A percentile compares a stretch with the other conserved stretches of the same genome.
phyloP scores from a whole-genome alignment of 2,113 vertebrate species.

The Gymnogyps californianus region DNA sequence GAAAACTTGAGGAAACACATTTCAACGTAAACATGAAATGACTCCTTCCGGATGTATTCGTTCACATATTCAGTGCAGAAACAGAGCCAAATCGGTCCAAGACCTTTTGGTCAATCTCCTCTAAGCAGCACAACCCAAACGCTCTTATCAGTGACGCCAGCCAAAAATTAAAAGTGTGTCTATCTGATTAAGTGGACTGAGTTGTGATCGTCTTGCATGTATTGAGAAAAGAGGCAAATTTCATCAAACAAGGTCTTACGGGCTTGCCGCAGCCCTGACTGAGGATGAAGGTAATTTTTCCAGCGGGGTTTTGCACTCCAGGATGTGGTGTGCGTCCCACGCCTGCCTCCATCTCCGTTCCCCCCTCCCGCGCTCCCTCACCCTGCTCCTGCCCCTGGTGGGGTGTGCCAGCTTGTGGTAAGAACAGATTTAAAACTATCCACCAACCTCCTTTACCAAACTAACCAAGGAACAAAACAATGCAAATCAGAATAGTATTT shows the following conservation, averaged over 20 bases:
- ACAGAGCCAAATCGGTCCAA: neutral
- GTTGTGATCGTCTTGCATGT: rapidly evolving
- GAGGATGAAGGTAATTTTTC: neutral
- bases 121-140: neutral
- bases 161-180: neutral
- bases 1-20: conserved; percentile 3
- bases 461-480: neutral
- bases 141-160: neutral
- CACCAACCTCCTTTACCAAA: neutral
- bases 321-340: rapidly evolving
- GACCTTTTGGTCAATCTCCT: neutral
- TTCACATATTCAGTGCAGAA: neutral
- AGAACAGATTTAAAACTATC: neutral
- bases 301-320: neutral
- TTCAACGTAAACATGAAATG: neutral
- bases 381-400: neutral
- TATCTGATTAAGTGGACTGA: neutral
- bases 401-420: neutral
- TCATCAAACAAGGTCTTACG: neutral
- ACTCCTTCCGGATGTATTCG: neutral
- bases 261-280: neutral
- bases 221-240: neutral
- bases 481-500: neutral
- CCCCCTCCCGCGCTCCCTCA: rapidly evolving
- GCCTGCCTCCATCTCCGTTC: rapidly evolving